These are phyloP conservation scores for Sympetrum striolatum DNA, from an alignment of 2,888 invertebrate genomes.

Conservation along the genomic window DNA sequence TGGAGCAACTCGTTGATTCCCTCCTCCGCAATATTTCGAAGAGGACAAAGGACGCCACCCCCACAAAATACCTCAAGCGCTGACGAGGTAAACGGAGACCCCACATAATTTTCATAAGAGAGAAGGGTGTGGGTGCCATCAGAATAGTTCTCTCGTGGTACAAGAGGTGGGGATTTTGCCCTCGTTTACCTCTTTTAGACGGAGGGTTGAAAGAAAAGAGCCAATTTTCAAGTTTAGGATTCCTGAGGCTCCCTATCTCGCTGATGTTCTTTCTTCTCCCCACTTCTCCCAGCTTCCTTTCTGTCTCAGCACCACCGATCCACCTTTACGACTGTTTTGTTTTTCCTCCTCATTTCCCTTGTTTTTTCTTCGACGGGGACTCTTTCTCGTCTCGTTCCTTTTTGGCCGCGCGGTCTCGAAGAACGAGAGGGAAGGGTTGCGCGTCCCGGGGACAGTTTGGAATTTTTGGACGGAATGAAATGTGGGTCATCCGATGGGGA, in stretches of 20 bases:
- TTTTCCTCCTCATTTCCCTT: not conserved
- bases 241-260: not conserved
- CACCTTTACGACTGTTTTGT: not conserved
- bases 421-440: not conserved
- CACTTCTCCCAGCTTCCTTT: not conserved
- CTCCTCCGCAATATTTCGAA: not conserved
- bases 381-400: not conserved
- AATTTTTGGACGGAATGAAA: not conserved
- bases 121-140: not conserved
- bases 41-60: not conserved
- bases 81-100: not conserved
- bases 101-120: not conserved
- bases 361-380: not conserved
- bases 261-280: not conserved
- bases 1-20: not conserved
- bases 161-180: not conserved
- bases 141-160: not conserved
- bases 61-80: not conserved
- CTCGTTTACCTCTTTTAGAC: not conserved
- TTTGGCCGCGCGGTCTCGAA: not conserved
- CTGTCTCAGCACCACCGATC: not conserved
- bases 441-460: not conserved
- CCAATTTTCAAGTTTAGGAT: conserved; percentile 32
- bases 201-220: not conserved
- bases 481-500: not conserved